Evolutionary conservation across 2,888 invertebrate genomes (phyloP), one percentile per base, ranked within the genome.

Genomic region (Luffia ferchaultella): DNA sequence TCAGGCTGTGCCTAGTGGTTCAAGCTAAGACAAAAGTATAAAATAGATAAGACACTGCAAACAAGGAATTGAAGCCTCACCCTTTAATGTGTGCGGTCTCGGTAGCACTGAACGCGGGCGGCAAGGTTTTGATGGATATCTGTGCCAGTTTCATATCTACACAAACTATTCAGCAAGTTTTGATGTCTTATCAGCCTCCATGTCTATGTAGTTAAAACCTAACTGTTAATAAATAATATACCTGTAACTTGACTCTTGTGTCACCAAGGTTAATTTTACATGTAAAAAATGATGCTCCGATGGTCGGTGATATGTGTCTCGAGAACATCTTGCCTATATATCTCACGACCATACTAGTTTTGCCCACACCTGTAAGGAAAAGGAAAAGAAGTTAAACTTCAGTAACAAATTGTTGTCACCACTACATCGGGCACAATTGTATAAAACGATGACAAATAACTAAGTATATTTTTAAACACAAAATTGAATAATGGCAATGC

Each of bases 251-350:
- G 7, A 94, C 89, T 64, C 87, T 87, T 18, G 88, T 82, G 56
- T 90, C 88, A 7, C 89, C 89, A 49, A 93, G 75, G 61, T 88
- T 89, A 61, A 96, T 86, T 70, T 90, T 93, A 71, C 93, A 95
- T 1, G 91, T 93, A 74, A 94, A 95, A 83, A 95, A 96, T 0
- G 94, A 93, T 0, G 95, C 96, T 0, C 95, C 96, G 62, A 96
- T 93, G 2, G 96, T 96, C 0, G 95, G 93, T 19, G 90, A 90
- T 50, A 90, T 88, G 60, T 90, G 89, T 49, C 88, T 88, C 42
- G 88, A 89, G 70, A 92, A 91, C 69, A 89, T 87, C 61, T 93
- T 92, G 50, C 92, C 91, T 20, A 93, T 89, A 70, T 95, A 95
- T 49, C 92, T 87, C 9, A 90, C 89, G 51, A 95, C 90, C 55